Evolutionary conservation across 2,797 vertebrate genomes (phyloP).

Genomic region (Serranus cabrilla): DNA sequence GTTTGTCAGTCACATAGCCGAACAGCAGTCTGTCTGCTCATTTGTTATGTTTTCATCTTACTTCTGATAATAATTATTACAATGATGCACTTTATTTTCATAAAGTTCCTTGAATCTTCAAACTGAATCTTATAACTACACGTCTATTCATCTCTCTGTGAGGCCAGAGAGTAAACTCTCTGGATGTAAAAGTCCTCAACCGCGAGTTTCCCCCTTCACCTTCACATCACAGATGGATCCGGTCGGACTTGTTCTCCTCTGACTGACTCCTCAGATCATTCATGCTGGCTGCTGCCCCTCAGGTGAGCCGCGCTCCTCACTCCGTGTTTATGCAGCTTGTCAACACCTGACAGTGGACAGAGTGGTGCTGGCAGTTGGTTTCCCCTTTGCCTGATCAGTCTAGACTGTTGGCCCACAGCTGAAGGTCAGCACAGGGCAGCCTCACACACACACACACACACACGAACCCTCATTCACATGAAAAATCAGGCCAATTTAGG

Average conservation of each 20-base stretch:
- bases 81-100: too few relatives aligned
- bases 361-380: constrained; percentile 57
- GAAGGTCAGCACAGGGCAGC: constrained; percentile 70
- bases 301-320: constrained; percentile 53
- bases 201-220: neutral
- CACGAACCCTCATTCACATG: constrained; percentile 16
- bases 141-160: too few relatives aligned
- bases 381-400: constrained; percentile 52
- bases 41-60: too few relatives aligned
- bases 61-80: too few relatives aligned
- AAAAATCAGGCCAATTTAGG: constrained; percentile 51
- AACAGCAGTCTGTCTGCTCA: too few relatives aligned
- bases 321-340: constrained; percentile 78
- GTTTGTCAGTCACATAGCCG: too few relatives aligned
- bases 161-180: neutral
- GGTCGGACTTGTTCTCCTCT: constrained; percentile 32
- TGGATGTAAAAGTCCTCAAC: constrained; percentile 5
- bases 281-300: constrained; percentile 60
- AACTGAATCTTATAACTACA: too few relatives aligned
- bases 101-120: too few relatives aligned
- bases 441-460: neutral
- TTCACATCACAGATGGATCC: constrained; percentile 33
- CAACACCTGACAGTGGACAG: constrained; percentile 72
- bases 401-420: constrained; percentile 68
- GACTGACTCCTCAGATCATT: constrained; percentile 61